Conservation (phyloP, 1,140 invertebrate genomes). For the Drosophila insularis region DNA sequence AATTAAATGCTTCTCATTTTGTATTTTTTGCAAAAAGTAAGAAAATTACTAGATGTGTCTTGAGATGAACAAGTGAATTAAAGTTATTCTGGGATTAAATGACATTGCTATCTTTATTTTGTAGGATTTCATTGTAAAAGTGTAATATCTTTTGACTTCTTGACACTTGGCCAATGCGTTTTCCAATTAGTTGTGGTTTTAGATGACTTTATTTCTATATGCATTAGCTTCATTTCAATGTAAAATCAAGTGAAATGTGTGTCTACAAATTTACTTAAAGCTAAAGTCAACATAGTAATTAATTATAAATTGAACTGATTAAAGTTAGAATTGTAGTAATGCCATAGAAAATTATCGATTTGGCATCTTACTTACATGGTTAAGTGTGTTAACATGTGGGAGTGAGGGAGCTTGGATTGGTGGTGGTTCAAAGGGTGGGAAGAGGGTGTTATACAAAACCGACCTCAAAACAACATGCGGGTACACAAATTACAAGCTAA, state of each 20-base stretch:
- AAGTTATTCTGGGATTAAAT: too few species aligned
- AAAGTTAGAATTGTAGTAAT: not conserved
- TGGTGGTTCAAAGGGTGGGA: too few species aligned
- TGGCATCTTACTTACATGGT: constrained; percentile 2
- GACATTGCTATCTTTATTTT: too few species aligned
- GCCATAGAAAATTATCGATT: constrained; percentile 3
- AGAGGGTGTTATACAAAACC: not conserved
- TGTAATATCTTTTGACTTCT: too few species aligned
- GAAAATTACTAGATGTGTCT: too few species aligned
- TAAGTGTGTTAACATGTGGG: not conserved
- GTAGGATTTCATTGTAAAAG: too few species aligned
- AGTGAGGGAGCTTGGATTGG: not conserved
- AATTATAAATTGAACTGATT: constrained; percentile 12
- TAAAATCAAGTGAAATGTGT: not conserved
- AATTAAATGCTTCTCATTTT: too few species aligned
- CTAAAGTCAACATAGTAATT: constrained; percentile 1
- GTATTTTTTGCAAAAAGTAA: too few species aligned
- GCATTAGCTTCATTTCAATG: not conserved
- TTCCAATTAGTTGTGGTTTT: too few species aligned
- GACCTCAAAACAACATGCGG: constrained; percentile 5
- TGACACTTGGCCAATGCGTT: too few species aligned
- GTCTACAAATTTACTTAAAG: not conserved
- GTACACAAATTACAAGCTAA: constrained; percentile 11
- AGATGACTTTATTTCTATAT: not conserved
- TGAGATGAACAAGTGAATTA: too few species aligned